Base-by-base conservation (phyloP, 2,888 invertebrate genomes). In the Drosophila hawaiiensis region DNA sequence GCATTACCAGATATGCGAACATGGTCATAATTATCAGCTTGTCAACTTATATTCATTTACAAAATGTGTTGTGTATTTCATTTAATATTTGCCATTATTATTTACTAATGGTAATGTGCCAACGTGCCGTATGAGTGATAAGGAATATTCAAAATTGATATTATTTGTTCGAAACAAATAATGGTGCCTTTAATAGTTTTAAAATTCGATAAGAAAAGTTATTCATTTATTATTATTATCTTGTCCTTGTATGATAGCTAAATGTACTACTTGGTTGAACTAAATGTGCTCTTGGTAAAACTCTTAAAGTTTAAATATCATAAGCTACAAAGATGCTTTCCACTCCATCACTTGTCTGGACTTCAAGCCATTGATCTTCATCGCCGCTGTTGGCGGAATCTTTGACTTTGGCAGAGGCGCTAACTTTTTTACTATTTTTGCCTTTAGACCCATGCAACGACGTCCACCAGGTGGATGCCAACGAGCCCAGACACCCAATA, bases 291-390 rank as follows among this genome's bases (percentile, higher is more conserved):
- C 33, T 33, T 54, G 2, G 19, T 2, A 5, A 12, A 28, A 4
- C 28, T 10, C 22, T 14, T 25, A 35, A 60, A 43, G 37, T 19
- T n/a, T 2, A 22, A 49, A 25, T 16, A 25, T 41, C 22, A 25
- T 28, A 29, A 29, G n/a, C 41, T 31, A n/a, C 53, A 12, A 12
- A 4, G 25, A 12, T 9, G 28, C 14, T 14, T 25, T 37, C 37
- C 61, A 52, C 80, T 69, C 29, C 69, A 63, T 78, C 68, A 73
- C 29, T 52, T 54, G 50, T n/a, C 56, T 54, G 63, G 39, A 61
- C 65, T 76, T 63, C 62, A 64, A 43, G 47, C 52, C 76, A 84
- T 84, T 84, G 75, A 84, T 84, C 90, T 89, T 72, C 82, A 79
- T 84, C 73, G 69, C 2, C 22, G 47, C 22, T 39, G 68, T 35